Conservation (phyloP, 2,888 invertebrate species). For the Apoda limacodes region DNA sequence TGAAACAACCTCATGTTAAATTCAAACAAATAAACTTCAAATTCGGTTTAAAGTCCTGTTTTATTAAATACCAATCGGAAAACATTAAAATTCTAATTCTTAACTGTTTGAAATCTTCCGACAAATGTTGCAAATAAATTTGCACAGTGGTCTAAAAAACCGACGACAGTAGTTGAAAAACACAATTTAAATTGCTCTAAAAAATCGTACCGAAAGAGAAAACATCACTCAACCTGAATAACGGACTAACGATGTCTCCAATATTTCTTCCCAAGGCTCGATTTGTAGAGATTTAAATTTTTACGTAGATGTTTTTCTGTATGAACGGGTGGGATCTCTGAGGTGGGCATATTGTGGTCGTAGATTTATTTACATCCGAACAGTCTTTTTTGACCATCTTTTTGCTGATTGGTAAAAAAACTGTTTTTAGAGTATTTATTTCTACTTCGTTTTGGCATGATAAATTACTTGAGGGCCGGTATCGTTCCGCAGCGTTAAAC, state of each 20-base stretch:
- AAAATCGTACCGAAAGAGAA: constrained; percentile 26
- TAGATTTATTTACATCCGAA: constrained; percentile 56
- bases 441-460: constrained; percentile 31
- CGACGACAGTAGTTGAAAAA: constrained; percentile 50
- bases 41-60: too few relatives aligned
- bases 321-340: constrained; percentile 18
- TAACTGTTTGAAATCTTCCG: constrained; percentile 34
- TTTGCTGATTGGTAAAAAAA: constrained; percentile 54
- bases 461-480: constrained; percentile 30
- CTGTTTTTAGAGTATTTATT: constrained; percentile 36
- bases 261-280: constrained; percentile 46
- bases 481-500: too few relatives aligned
- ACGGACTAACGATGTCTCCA: constrained; percentile 51
- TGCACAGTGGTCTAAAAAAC: constrained; percentile 42
- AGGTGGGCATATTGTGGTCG: constrained; percentile 52
- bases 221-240: constrained; percentile 51
- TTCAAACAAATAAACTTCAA: too few relatives aligned
- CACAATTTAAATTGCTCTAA: constrained; percentile 36
- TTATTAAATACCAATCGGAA: constrained; percentile 19
- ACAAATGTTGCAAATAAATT: constrained; percentile 52
- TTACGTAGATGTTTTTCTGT: constrained; percentile 28
- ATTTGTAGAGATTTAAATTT: constrained; percentile 48
- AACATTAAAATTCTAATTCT: constrained; percentile 27
- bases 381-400: constrained; percentile 44
- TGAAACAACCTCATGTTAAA: too few relatives aligned